phyloP scores from a whole-genome alignment of 2,888 invertebrate genomes.

The Microdon myrmicae region DNA sequence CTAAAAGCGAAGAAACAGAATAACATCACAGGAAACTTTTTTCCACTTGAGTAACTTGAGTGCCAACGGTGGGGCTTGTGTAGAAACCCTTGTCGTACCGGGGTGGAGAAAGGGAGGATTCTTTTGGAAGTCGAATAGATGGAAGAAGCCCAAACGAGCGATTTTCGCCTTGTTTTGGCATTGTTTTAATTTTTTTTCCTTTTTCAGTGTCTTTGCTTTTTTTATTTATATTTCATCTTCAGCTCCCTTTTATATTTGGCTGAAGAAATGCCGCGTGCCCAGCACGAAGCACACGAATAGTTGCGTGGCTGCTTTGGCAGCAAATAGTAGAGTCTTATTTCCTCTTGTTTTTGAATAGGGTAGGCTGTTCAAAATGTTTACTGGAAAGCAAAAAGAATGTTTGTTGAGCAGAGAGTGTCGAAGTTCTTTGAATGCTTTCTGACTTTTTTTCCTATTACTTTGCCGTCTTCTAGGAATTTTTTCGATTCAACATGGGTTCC shows the following conservation, averaged over 20 bases:
- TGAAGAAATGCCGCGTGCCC: conserved; percentile 10
- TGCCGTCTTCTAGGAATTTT: no score
- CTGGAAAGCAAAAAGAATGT: not conserved
- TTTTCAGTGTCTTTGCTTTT: no score
- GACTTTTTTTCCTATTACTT: not conserved
- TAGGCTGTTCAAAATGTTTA: not conserved
- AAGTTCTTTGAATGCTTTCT: not conserved
- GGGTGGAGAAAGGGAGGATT: not conserved
- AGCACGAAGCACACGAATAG: conserved; percentile 21
- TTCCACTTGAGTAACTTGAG: conserved; percentile 62
- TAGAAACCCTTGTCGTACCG: not conserved
- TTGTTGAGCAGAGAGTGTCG: not conserved
- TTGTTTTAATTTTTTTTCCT: conserved; percentile 3
- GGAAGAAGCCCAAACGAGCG: conserved; percentile 18
- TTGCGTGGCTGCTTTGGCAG: conserved; percentile 4
- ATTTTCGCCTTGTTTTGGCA: conserved; percentile 21
- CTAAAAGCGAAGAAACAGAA: conserved; percentile 56
- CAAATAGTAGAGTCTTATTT: not conserved
- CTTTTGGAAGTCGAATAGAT: conserved; percentile 3
- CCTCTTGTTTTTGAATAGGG: conserved; percentile 4
- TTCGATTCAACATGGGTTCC: no score
- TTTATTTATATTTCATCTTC: not conserved
- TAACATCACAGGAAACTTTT: conserved; percentile 60
- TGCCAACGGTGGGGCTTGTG: conserved; percentile 56
- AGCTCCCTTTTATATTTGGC: conserved; percentile 9